Base-by-base conservation (phyloP, 2,888 invertebrate species). In the Eristalinus sepulchralis region DNA sequence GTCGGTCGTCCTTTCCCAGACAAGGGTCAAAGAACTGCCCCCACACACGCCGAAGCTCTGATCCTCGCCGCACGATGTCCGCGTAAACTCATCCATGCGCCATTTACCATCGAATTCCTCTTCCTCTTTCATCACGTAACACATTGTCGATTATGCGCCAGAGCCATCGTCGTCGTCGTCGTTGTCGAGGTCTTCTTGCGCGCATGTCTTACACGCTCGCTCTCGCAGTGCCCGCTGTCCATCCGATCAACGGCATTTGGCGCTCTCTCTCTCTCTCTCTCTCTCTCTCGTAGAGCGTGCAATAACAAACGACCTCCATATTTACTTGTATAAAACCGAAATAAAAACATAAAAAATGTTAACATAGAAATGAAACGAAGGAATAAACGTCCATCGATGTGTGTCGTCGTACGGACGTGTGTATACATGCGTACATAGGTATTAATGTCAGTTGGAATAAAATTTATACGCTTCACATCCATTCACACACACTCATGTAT, bases 221-320 rank as follows among this genome's bases (percentile, higher is more conserved):
- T 60, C 39, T 62, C 31, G n/a, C 36, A 10, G 1, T 22, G 5
- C 8, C 11, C 13, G 10, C 22, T 47, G 63, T 13, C 27, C 60
- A 53, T 55, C 36, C 36, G 57, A 80, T 66, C 66, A 67, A 62
- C 67, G 73, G 55, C 67, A 72, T 66, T 72, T n/a, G 57, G 11
- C 57, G 22, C 57, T 57, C 57, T 57, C 59, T 60, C 55, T 63
- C 13, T 33, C 13, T 34, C 34, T n/a, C 57, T 57, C 57, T 57
- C 59, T 60, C 55, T 63, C 13, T 33, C 13, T 34, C 34, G 31
- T 13, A 47, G 22, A 82, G 17, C 73, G 78, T 83, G 70, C 83
- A 83, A 78, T 76, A 82, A 83, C 78, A 83, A 86, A 86, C 83
- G 86, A 73, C 86, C 78, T 86, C 79, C 83, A 83, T 83, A 75